Conservation (phyloP, 2,888 invertebrate genomes). For the Heliconius charithonia region DNA sequence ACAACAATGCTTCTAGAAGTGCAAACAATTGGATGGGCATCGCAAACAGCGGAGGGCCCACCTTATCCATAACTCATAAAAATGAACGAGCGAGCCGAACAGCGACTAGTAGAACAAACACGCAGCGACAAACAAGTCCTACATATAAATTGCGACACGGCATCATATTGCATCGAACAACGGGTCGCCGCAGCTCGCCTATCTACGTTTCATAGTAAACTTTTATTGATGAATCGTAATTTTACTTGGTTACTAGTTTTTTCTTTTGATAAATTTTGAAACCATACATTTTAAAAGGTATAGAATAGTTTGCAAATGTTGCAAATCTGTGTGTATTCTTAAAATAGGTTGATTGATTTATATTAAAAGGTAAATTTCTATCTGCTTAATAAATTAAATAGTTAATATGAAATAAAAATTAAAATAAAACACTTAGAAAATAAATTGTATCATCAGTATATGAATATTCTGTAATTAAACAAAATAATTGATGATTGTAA, state of each 20-base stretch:
- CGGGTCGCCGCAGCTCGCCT: slow-evolving; percentile 20
- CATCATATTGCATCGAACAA: slow-evolving; percentile 39
- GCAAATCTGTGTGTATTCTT: too few relatives aligned
- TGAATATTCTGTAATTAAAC: too few relatives aligned
- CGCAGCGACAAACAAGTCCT: slow-evolving; percentile 61
- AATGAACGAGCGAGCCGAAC: slow-evolving; percentile 73
- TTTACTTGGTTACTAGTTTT: background rate
- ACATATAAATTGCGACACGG: slow-evolving; percentile 47
- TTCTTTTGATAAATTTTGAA: background rate
- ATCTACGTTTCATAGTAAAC: slow-evolving; percentile 7
- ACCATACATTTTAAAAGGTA: background rate
- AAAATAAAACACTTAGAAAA: background rate
- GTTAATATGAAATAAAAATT: background rate
- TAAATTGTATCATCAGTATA: too few relatives aligned
- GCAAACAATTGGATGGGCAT: slow-evolving; percentile 66
- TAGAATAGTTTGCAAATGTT: too few relatives aligned
- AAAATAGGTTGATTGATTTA: background rate
- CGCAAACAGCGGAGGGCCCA: slow-evolving; percentile 68
- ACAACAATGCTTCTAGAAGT: slow-evolving; percentile 48
- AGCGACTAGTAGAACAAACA: slow-evolving; percentile 68
- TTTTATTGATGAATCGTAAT: slow-evolving; percentile 34
- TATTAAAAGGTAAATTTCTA: background rate
- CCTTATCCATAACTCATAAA: slow-evolving; percentile 81
- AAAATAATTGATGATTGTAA: too few relatives aligned
- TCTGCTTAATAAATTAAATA: background rate